A percentile compares a stretch with the other conserved stretches of the same genome.
These are phyloP conservation scores for Galaxias olidus DNA, from an alignment of 2,797 vertebrate species.

Conservation along the genomic window DNA sequence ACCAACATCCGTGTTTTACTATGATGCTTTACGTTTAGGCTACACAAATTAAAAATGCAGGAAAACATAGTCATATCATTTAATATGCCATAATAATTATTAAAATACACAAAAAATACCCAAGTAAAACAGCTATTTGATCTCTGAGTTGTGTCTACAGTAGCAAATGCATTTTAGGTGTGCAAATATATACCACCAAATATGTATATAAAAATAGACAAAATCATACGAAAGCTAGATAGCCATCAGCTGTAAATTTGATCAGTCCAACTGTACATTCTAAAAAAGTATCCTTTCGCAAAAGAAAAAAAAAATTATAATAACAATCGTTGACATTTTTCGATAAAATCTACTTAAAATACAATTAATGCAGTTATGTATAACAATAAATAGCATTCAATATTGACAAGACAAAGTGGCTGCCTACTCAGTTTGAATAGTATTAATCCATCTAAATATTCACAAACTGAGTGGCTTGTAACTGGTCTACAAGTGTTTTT, in stretches of 20 bases:
- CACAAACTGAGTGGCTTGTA: constrained; percentile 5
- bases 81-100: too few species aligned
- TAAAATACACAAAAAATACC: too few species aligned
- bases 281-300: constrained; percentile 2
- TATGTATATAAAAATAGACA: constrained; percentile 51
- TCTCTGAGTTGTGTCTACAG: constrained; percentile 6
- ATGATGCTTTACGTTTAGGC: too few species aligned
- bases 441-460: neutral
- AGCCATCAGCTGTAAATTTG: constrained; percentile 9
- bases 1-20: too few species aligned
- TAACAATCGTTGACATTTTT: neutral
- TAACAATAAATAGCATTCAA: constrained; percentile 23
- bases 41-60: too few species aligned
- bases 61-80: too few species aligned
- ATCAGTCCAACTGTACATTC: constrained; percentile 7
- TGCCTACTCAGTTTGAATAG: too few species aligned
- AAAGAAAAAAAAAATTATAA: neutral
- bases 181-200: constrained; percentile 42
- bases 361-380: neutral
- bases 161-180: constrained; percentile 24
- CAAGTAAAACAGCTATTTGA: too few species aligned
- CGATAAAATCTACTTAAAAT: neutral
- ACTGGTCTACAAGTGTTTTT: neutral
- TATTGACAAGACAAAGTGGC: constrained; percentile 8
- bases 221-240: constrained; percentile 39